A percentile compares a stretch with the other conserved stretches of the same genome.
Evolutionary conservation across 2,797 vertebrate genomes (phyloP).

Genomic region (Oceanodroma leucorhoa): DNA sequence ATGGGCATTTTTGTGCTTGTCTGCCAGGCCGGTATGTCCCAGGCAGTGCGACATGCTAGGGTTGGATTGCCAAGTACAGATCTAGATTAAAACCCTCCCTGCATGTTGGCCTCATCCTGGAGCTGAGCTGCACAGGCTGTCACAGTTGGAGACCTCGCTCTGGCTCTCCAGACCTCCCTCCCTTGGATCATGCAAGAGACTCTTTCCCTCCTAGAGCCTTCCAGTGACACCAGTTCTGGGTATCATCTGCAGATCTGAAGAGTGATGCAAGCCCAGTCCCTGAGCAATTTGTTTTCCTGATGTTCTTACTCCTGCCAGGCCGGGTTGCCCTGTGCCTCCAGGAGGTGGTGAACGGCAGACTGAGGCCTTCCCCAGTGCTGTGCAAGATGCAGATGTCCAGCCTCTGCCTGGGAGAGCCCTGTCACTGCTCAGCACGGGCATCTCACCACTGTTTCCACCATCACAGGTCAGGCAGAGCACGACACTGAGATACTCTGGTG

Average conservation of each 20-base stretch:
- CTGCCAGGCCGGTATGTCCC: background rate
- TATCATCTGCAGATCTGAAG: background rate
- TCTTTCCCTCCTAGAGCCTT: background rate
- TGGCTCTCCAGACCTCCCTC: background rate
- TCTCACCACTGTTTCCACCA: background rate
- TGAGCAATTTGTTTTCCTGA: background rate
- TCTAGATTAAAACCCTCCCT: background rate
- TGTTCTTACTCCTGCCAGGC: background rate
- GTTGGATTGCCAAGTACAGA: background rate
- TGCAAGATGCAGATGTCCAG: background rate
- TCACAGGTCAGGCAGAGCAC: background rate
- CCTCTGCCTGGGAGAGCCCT: background rate
- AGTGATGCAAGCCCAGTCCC: background rate
- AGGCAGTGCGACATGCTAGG: background rate
- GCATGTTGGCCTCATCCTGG: background rate
- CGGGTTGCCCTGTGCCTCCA: background rate
- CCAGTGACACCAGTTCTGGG: background rate
- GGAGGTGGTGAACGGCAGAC: background rate
- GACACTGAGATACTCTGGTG: background rate
- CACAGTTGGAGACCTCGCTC: rapidly evolving
- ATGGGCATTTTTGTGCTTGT: background rate
- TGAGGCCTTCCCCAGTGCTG: background rate
- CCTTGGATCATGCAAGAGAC: rapidly evolving
- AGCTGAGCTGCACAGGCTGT: rapidly evolving
- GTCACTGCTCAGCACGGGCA: background rate